Percentiles rank a stretch among this genome's conserved stretches.
Evolutionary conservation across 2,888 invertebrate species (phyloP).

Genomic region (Rhopalosiphum nymphaeae): DNA sequence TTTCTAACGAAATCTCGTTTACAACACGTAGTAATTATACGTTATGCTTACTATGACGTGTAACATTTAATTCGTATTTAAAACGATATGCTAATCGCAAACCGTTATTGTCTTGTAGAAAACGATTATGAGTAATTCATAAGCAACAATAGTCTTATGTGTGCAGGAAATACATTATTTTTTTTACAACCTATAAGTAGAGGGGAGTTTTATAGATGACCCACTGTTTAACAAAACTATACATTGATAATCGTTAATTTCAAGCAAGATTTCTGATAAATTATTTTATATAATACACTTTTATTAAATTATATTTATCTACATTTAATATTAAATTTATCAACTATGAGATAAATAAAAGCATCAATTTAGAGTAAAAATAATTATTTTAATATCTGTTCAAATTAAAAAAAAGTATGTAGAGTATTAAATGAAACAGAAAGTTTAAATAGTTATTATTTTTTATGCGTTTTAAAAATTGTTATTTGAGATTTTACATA

Average conservation of each 20-base stretch:
- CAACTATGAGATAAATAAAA: not conserved
- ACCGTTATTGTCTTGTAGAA: not conserved
- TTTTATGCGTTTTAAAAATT: not conserved
- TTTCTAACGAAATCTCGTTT: not conserved
- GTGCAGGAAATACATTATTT: conserved; percentile 14
- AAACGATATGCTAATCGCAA: not conserved
- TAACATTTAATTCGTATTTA: conserved; percentile 17
- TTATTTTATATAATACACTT: not conserved
- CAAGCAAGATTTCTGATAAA: not conserved
- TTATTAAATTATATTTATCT: not conserved
- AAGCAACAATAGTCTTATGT: not conserved
- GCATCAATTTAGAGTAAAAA: not conserved
- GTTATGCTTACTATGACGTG: not conserved
- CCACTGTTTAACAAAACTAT: not conserved
- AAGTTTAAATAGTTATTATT: not conserved
- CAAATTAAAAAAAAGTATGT: not conserved
- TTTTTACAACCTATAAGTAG: not conserved
- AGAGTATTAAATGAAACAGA: not conserved
- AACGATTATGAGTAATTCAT: conserved; percentile 19
- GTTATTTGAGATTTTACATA: not conserved
- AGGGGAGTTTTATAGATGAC: not conserved
- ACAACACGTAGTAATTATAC: not conserved
- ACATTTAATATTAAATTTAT: not conserved
- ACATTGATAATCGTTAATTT: not conserved
- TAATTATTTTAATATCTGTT: not conserved